Evolutionary conservation across 1,140 invertebrate genomes (phyloP).

Genomic region (Drosophila nigrodunni): DNA sequence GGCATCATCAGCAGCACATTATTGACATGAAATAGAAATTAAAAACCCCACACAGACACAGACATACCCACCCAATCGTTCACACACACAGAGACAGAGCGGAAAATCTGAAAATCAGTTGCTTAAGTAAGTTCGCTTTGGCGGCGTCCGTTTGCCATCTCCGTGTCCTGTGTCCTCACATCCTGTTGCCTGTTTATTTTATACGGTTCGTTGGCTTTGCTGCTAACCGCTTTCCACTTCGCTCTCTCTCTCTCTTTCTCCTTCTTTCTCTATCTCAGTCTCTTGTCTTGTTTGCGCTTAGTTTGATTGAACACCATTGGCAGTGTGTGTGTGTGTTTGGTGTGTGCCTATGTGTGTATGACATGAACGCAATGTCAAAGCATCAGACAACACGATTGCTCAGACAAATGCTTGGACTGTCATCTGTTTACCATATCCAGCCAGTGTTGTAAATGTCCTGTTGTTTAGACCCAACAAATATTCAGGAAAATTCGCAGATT

Average conservation of each 20-base stretch:
- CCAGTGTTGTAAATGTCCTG: not conserved
- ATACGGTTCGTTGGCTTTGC: slow-evolving; percentile 70
- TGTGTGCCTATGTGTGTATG: slow-evolving; percentile 6
- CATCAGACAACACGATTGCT: slow-evolving; percentile 59
- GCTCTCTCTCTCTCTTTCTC: not conserved
- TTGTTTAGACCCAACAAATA: not conserved
- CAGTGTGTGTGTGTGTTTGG: slow-evolving; percentile 42
- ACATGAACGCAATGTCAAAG: slow-evolving; percentile 57
- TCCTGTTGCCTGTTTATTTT: slow-evolving; percentile 65
- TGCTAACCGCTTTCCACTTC: slow-evolving; percentile 40
- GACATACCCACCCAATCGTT: slow-evolving; percentile 7
- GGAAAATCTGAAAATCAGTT: slow-evolving; percentile 79
- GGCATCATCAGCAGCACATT: slow-evolving; percentile 46
- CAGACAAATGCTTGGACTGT: slow-evolving; percentile 14
- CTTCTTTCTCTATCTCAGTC: slow-evolving; percentile 11
- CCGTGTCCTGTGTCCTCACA: slow-evolving; percentile 36
- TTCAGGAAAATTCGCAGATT: slow-evolving; percentile 12
- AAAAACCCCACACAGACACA: slow-evolving; percentile 55
- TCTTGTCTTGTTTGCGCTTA: slow-evolving; percentile 66
- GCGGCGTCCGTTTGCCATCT: slow-evolving; percentile 31
- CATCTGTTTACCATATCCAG: not conserved
- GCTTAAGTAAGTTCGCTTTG: slow-evolving; percentile 69
- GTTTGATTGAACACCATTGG: slow-evolving; percentile 57
- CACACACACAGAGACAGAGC: slow-evolving; percentile 15
- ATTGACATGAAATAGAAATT: slow-evolving; percentile 60